Percentiles rank a stretch among this genome's conserved stretches.
phyloP scores from a whole-genome alignment of 2,113 vertebrate genomes.

The Halcyon malimbica region DNA sequence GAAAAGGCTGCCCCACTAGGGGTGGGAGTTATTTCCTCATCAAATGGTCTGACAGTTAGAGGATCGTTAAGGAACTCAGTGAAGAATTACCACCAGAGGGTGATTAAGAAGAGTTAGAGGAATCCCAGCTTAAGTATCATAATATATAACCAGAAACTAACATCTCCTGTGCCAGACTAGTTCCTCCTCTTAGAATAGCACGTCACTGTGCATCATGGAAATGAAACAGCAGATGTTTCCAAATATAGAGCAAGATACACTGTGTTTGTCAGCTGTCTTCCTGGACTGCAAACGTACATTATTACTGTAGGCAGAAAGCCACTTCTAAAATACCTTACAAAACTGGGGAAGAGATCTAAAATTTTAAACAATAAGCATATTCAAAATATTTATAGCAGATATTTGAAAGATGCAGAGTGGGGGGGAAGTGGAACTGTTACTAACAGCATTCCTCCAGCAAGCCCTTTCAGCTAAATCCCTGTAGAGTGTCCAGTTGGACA shows the following conservation, averaged over 20 bases:
- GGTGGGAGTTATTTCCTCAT: background rate
- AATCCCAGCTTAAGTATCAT: background rate
- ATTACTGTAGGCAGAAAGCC: background rate
- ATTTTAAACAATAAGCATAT: background rate
- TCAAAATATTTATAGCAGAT: background rate
- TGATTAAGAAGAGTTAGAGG: background rate
- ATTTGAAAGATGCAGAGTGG: background rate
- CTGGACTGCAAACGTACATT: background rate
- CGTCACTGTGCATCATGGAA: conserved; percentile 25
- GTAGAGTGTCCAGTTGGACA: background rate
- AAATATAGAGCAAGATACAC: conserved; percentile 40
- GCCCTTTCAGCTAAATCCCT: background rate
- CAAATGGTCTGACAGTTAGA: background rate
- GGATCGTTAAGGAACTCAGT: background rate
- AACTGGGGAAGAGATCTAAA: background rate
- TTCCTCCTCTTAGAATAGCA: conserved; percentile 40
- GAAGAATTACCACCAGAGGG: background rate
- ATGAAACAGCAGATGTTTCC: conserved; percentile 46
- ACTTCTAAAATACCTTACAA: conserved; percentile 3
- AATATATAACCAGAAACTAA: background rate
- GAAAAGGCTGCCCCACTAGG: background rate
- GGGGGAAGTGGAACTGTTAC: background rate
- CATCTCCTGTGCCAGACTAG: background rate
- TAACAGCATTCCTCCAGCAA: background rate
- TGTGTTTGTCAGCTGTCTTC: conserved; percentile 39